Evolutionary conservation across 2,888 invertebrate species (phyloP), one percentile per base, ranked within the genome.

Genomic region (Nomada ruficornis): DNA sequence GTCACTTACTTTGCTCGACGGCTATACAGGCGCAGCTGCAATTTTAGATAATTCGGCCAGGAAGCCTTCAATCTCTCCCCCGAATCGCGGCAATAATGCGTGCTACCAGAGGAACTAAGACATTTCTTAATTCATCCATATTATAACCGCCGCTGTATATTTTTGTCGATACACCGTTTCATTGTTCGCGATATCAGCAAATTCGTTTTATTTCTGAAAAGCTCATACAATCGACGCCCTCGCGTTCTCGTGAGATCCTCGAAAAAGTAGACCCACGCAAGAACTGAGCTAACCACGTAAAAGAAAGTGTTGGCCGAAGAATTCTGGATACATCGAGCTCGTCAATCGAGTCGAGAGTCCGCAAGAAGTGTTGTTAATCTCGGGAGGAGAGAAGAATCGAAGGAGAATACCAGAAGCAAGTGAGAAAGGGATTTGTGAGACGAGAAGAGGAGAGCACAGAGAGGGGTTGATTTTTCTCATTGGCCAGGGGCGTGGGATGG

Each of bases 391-490:
- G 64, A 63, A 52, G 74, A 42, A 74, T 67, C 59, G 60, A 64
- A 64, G 76, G 50, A 50, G 72, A 62, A 73, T 72, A 47, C 42
- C 47, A 65, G 26, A 54, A 60, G 70, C 67, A 47, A 64, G 67
- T 26, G 63, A 54, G 63, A 67, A 62, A 62, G 47, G 20, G 63
- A 65, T 50, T 29, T 10, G 71, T 52, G 52, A 68, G 57, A 76
- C 26, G 57, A 59, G 57, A 75, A 42, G 57, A 64, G 71, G 23
- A 52, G 52, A 54, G 64, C 50, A 74, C 70, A 57, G 83, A 81
- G 85, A 82, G 85, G 89, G 90, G 88, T 89, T 87, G 87, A 91
- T 91, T 91, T 91, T 92, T 92, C 91, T 92, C 87, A 89, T 89
- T 89, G 89, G 86, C 80, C 86, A 86, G 82, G 88, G 89, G 90